Evolutionary conservation across 2,888 invertebrate genomes (phyloP), one percentile per base, ranked within the genome.

Genomic region (Cerastoderma edule): DNA sequence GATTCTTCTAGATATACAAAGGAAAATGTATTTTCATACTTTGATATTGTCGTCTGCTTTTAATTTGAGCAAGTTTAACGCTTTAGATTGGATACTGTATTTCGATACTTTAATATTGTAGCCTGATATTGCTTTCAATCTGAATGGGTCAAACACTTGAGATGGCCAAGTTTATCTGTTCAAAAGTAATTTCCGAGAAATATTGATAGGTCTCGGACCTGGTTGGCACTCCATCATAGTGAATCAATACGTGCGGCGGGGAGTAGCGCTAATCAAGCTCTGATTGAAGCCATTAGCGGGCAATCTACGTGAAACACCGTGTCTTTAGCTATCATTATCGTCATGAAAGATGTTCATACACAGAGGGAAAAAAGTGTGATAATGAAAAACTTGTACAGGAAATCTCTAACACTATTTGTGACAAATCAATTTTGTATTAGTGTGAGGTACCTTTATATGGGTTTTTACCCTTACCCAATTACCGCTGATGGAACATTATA

Each of bases 271-370:
- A 70, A 70, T 69, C 75, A 70, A 65, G 33, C 70, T n/a, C 53
- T 57, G 66, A 69, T 65, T 65, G 70, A 70, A 56, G 65, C 66
- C 66, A 54, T 75, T 75, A 73, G 30, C 39, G 57, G 32, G 54
- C 66, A 75, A 70, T 65, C 69, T 75, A 66, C 53, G 48, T 57
- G 64, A 75, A 75, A 69, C n/a, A 75, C 66, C 50, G 35, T 70
- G 60, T 69, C 75, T 75, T 75, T 70, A 69, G 30, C n/a, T n/a
- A 35, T 60, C 60, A 60, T 60, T 60, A 60, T 27, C 35, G 60
- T 35, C 60, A 33, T 60, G 33, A 39, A 60, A 60, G 13, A 24
- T 35, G 22, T 24, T 24, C 60, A 39, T 35, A 32, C 39, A 27
- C 35, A n/a, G n/a, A n/a, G n/a, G 10, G 24, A 19, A 30, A 60